Conservation (phyloP, 2,888 invertebrate species). For the Drosophila nr. perissopoda region DNA sequence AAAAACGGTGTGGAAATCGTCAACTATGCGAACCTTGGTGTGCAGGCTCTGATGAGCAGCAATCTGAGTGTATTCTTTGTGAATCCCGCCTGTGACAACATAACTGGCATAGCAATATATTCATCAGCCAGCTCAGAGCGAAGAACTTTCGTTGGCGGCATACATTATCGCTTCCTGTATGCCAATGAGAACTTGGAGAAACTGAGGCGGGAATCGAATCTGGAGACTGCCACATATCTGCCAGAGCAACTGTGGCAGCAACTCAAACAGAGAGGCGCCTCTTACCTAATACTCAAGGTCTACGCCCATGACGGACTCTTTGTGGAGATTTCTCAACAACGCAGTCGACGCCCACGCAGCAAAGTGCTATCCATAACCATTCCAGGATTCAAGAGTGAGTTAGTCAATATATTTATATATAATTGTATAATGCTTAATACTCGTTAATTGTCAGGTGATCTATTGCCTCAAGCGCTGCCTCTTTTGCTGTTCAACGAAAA, state of each 20-base stretch:
- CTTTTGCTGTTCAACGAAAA: conserved; percentile 84
- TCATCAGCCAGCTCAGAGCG: conserved; percentile 22
- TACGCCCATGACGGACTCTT: conserved; percentile 87
- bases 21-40: conserved; percentile 67
- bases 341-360: conserved; percentile 82
- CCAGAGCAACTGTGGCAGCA: conserved; percentile 85
- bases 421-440: background rate
- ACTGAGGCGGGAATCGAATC: conserved; percentile 85
- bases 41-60: conserved; percentile 71
- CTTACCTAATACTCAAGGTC: conserved; percentile 86
- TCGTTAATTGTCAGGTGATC: conserved; percentile 74
- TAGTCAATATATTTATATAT: background rate
- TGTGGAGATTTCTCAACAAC: conserved; percentile 85
- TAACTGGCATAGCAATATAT: conserved; percentile 83
- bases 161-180: conserved; percentile 83
- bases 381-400: conserved; percentile 85
- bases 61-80: conserved; percentile 83
- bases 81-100: conserved; percentile 75
- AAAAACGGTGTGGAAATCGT: conserved; percentile 63
- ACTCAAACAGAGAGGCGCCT: conserved; percentile 10
- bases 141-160: conserved; percentile 49
- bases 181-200: conserved; percentile 84
- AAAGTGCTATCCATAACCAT: conserved; percentile 88
- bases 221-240: conserved; percentile 87
- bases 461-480: conserved; percentile 86